phyloP scores from a whole-genome alignment of 2,888 invertebrate species.

The Phaonia tiefii region DNA sequence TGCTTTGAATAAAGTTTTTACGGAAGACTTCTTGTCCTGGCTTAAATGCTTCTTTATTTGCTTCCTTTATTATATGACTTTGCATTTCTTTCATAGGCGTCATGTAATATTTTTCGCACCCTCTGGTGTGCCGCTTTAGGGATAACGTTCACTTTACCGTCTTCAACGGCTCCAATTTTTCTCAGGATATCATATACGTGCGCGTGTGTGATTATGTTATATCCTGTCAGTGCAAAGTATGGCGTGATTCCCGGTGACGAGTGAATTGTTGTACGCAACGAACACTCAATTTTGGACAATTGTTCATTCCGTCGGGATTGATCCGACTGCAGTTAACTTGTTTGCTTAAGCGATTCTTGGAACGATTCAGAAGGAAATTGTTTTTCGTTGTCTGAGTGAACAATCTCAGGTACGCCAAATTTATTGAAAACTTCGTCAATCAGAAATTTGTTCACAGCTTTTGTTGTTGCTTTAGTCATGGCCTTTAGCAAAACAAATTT shows the following conservation, averaged over 20 bases:
- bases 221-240: conserved; percentile 8
- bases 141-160: background rate
- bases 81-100: background rate
- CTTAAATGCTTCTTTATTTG: background rate
- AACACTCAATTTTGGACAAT: conserved; percentile 15
- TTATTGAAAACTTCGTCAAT: too few relatives aligned
- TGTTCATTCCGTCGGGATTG: conserved; percentile 9
- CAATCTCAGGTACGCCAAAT: conserved; percentile 2
- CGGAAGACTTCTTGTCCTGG: too few relatives aligned
- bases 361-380: conserved; percentile 3
- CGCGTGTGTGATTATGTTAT: background rate
- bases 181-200: background rate
- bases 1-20: background rate
- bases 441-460: background rate
- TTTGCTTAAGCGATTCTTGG: too few relatives aligned
- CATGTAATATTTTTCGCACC: background rate
- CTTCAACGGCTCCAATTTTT: background rate
- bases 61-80: conserved; percentile 3
- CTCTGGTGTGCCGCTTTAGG: background rate
- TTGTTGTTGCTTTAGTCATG: too few relatives aligned
- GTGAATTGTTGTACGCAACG: conserved; percentile 8
- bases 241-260: background rate
- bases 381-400: conserved; percentile 24
- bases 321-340: background rate
- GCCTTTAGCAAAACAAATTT: too few relatives aligned